Base-by-base conservation (phyloP, 2,888 invertebrate genomes). In the Junonia oenone region DNA sequence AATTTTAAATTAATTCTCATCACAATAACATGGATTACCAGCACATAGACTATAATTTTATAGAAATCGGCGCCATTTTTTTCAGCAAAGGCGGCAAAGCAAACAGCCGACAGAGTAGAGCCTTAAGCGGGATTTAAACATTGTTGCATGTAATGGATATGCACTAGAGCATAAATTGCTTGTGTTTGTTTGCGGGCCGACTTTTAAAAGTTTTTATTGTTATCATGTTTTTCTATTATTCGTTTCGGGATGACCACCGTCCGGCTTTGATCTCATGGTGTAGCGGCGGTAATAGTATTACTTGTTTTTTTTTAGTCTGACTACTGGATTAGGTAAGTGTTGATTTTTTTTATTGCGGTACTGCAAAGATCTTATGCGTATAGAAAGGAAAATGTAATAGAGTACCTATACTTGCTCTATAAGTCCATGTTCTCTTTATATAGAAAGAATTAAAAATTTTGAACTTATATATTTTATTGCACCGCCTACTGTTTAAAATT, bases 121-220 rank as follows among this genome's bases (percentile, higher is more conserved):
- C 75, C 69, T 73, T 72, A 75, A 71, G 54, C 65, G 69, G 78
- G 82, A 77, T 83, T 74, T 80, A 74, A 63, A 68, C 72, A 64
- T 65, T 65, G 62, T 64, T 62, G 56, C 66, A 58, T 84, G 88
- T 85, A 88, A 88, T 85, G 78, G 88, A 88, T 88, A 87, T 84
- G 83, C 87, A 88, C 76, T 81, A 83, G 86, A 83, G 83, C 88
- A 84, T 81, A 84, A 81, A 83, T 78, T 64, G 73, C 67, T 68
- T 26, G 43, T 62, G 76, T 79, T 80, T 82, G 79, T 76, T 75
- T 73, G 73, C 69, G 63, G 58, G 62, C 78, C 80, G 80, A 81
- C 31, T 40, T 15, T 54, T 48, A 40, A 78, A 81, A 73, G 6
- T 73, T 73, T n/a, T 75, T 51, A 55, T 59, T 55, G 51, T 54